These are phyloP conservation scores for Mizuhopecten yessoensis DNA, from an alignment of 1,140 invertebrate species.

Conservation along the genomic window DNA sequence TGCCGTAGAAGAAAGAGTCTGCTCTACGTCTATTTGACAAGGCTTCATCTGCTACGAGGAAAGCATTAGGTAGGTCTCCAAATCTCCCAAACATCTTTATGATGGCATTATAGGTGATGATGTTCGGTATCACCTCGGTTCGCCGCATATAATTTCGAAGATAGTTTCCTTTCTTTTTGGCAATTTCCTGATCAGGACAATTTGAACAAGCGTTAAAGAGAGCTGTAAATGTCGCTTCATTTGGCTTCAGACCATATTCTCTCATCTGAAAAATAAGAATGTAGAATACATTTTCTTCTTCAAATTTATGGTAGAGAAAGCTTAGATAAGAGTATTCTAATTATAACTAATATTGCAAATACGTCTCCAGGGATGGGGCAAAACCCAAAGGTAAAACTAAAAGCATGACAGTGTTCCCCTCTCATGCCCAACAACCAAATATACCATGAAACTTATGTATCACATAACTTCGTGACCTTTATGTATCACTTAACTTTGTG, in stretches of 20 bases:
- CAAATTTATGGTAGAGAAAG: too few relatives aligned
- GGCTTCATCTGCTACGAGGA: constrained; percentile 93
- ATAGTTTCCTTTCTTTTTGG: constrained; percentile 87
- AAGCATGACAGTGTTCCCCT: too few relatives aligned
- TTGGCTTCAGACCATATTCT: constrained; percentile 87
- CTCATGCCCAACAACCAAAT: too few relatives aligned
- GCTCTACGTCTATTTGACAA: constrained; percentile 84
- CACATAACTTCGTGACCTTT: too few relatives aligned
- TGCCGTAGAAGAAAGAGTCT: constrained; percentile 89
- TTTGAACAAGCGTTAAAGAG: constrained; percentile 95
- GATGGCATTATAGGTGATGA: constrained; percentile 93
- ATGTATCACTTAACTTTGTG: too few relatives aligned
- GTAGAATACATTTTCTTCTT: not conserved
- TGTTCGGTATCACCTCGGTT: constrained; percentile 88
- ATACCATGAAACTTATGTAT: too few relatives aligned
- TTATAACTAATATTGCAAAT: too few relatives aligned
- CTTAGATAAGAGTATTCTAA: too few relatives aligned
- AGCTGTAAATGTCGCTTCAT: constrained; percentile 90
- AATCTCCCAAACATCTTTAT: constrained; percentile 95
- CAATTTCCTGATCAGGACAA: constrained; percentile 86
- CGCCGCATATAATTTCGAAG: constrained; percentile 88
- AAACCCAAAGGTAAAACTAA: too few relatives aligned
- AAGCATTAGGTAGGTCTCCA: constrained; percentile 90
- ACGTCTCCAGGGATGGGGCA: too few relatives aligned
- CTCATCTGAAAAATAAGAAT: constrained; percentile 87